Evolutionary conservation across 2,888 invertebrate genomes (phyloP), one percentile per base, ranked within the genome.

Genomic region (Cheilosia urbana): DNA sequence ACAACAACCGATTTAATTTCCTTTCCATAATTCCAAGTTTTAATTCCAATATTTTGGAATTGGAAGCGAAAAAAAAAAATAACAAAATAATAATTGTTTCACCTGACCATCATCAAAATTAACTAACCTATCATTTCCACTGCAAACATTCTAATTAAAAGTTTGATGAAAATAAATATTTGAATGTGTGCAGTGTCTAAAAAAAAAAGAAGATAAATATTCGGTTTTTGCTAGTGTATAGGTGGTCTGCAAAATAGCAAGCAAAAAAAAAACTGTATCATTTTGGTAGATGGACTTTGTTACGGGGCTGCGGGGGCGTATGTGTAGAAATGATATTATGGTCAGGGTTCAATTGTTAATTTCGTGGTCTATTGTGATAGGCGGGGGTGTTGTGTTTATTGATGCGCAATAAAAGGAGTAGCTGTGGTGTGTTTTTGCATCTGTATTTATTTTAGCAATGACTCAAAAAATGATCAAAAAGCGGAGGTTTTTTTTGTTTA

Each of bases 341-440:
- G 81, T 76, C 69, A 69, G 58, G 51, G 76, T 65, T 81, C 69
- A 81, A 69, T 69, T 68, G 62, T 75, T 62, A 57, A 51, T 51
- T 42, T 34, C 15, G 53, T 69, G 19, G 57, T 13, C 40, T 63
- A 1, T 57, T 45, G 42, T 34, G 62, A 58, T 71, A 58, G 37
- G 51, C 69, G 69, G 37, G 63, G 81, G 58, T 55, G 69, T 69
- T 30, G 27, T 19, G 42, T 75, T 68, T 75, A 40, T 57, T 51
- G 27, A 37, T 81, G 55, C 58, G 58, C 60, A 62, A 21, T 37
- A 80, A 57, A 53, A 72, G 51, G 76, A 51, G 57, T 57, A 27
- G 47, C n/a, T 76, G 19, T 40, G 71, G 58, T 34, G 69, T 11
- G 27, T 47, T 58, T 42, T 42, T 65, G 15, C 15, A 17, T 57